Evolutionary conservation across 2,888 invertebrate genomes (phyloP).

Genomic region (Drosophila fungiperda): DNA sequence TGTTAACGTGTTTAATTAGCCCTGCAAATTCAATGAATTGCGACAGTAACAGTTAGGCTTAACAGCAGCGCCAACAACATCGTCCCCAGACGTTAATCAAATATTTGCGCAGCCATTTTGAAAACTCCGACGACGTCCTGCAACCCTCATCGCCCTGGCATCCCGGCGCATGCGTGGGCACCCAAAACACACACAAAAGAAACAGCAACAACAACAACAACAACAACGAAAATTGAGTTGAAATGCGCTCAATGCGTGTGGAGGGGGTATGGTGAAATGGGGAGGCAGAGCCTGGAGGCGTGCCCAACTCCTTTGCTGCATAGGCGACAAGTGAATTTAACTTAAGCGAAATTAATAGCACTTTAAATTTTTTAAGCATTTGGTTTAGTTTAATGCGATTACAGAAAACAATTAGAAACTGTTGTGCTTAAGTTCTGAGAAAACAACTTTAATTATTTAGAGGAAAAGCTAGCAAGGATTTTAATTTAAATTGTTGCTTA

Average conservation of each 20-base stretch:
- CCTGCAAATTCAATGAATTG: slow-evolving; percentile 82
- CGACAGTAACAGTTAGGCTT: slow-evolving; percentile 78
- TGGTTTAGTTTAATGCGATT: slow-evolving; percentile 2
- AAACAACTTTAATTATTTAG: not conserved
- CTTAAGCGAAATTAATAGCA: slow-evolving; percentile 22
- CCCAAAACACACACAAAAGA: slow-evolving; percentile 19
- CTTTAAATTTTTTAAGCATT: slow-evolving; percentile 23
- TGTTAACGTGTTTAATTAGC: slow-evolving; percentile 81
- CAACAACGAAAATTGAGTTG: slow-evolving; percentile 3
- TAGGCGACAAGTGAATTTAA: slow-evolving; percentile 32
- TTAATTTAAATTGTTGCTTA: not conserved
- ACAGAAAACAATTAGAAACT: not conserved
- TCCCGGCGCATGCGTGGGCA: slow-evolving; percentile 67
- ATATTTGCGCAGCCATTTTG: slow-evolving; percentile 85
- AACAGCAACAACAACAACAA: slow-evolving; percentile 5
- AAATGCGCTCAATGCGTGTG: slow-evolving; percentile 34
- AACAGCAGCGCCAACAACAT: slow-evolving; percentile 52
- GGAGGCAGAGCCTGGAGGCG: slow-evolving; percentile 28
- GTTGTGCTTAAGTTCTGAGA: not conserved
- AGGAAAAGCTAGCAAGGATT: not conserved
- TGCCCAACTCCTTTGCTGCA: slow-evolving; percentile 26
- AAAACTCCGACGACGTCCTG: slow-evolving; percentile 67
- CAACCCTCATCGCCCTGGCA: slow-evolving; percentile 25
- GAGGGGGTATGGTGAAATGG: not conserved
- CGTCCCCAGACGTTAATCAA: slow-evolving; percentile 67